Conservation (phyloP, 2,797 vertebrate genomes). For the Sparus aurata region DNA sequence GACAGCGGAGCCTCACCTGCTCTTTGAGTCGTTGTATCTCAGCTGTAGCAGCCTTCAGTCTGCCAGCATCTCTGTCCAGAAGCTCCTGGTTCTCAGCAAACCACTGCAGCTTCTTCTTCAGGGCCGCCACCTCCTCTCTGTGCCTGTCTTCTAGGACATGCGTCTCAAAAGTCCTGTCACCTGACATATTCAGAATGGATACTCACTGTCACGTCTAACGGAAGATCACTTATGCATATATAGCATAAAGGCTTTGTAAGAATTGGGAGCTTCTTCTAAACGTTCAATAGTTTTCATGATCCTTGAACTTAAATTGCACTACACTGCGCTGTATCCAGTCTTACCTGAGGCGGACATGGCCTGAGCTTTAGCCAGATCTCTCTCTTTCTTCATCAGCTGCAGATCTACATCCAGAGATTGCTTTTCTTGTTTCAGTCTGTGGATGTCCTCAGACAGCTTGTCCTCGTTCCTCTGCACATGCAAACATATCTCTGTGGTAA, state of each 20-base stretch:
- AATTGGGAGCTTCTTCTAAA: background rate
- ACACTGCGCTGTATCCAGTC: background rate
- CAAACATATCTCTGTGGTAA: background rate
- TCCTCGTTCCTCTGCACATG: slow-evolving; percentile 86
- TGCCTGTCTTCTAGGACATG: slow-evolving; percentile 87
- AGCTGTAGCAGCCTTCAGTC: slow-evolving; percentile 88
- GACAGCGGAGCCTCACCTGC: slow-evolving; percentile 81
- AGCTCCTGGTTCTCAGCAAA: slow-evolving; percentile 95
- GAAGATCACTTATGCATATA: background rate
- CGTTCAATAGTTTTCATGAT: background rate
- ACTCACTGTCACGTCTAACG: background rate
- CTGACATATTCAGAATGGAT: slow-evolving; percentile 69
- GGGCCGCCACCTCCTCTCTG: slow-evolving; percentile 86
- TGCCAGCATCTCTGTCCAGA: slow-evolving; percentile 89
- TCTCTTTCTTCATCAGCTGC: slow-evolving; percentile 88
- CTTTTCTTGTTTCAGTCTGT: slow-evolving; percentile 89
- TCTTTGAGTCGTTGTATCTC: slow-evolving; percentile 89
- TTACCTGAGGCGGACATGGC: slow-evolving; percentile 84
- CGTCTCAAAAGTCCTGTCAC: slow-evolving; percentile 87
- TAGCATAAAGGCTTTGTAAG: background rate
- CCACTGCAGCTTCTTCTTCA: slow-evolving; percentile 92
- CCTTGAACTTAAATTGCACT: background rate
- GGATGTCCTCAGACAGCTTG: slow-evolving; percentile 86
- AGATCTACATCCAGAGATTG: slow-evolving; percentile 90
- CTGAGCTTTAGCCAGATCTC: slow-evolving; percentile 88